Percentiles rank a stretch among this genome's conserved stretches.
Conservation (phyloP, 1,140 invertebrate genomes). For the Scylla paramamosain region DNA sequence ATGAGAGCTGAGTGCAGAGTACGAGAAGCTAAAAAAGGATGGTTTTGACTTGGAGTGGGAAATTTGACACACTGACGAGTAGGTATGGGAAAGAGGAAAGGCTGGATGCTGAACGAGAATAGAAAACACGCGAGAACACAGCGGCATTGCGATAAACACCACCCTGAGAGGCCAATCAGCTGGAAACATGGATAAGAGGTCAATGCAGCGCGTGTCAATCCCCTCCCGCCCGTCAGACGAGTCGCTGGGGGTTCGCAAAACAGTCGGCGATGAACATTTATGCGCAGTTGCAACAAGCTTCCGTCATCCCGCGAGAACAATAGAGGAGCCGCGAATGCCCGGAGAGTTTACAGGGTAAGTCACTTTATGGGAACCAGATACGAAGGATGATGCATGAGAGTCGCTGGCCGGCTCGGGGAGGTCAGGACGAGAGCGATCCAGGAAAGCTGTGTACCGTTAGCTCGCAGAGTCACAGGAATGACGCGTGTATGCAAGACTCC, state of each 20-base stretch:
- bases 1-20: too few relatives aligned
- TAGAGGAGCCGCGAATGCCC: neutral
- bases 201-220: neutral
- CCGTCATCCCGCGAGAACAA: neutral
- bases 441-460: neutral
- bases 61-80: too few relatives aligned
- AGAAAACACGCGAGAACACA: too few relatives aligned
- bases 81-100: too few relatives aligned
- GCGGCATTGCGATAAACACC: too few relatives aligned
- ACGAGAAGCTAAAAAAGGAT: too few relatives aligned
- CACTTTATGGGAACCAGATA: neutral
- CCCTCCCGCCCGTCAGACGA: neutral
- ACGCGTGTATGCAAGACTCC: neutral
- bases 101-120: too few relatives aligned
- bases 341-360: neutral
- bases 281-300: neutral
- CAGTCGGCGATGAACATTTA: neutral
- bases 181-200: neutral
- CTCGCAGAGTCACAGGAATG: neutral
- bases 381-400: neutral
- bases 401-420: neutral
- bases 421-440: neutral
- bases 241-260: neutral
- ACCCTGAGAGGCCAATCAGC: neutral
- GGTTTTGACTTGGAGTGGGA: too few relatives aligned